Evolutionary conservation across 2,113 vertebrate genomes (phyloP), one percentile per base, ranked within the genome.

Genomic region (Daphoenositta chrysoptera): DNA sequence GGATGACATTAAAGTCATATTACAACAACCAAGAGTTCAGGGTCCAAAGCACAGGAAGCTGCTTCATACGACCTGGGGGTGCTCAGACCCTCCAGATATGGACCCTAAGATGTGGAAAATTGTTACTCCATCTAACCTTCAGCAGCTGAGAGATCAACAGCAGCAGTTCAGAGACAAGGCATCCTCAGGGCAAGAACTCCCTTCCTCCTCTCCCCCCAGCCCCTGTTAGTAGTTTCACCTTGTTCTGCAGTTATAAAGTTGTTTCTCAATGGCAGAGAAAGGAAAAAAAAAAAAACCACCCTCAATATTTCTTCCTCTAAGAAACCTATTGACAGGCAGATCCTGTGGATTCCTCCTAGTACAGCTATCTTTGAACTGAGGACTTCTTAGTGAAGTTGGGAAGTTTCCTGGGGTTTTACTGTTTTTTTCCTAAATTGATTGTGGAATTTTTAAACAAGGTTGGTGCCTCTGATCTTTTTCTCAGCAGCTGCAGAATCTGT

Each of bases 331-430:
- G 98, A 98, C 98, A 97, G 97, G 73, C 97, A 97, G 97, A 98
- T 97, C 98, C 98, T 97, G 94, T 89, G 93, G 96, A 94, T 97
- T 98, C 97, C 97, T 97, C 95, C 96, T 54, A 64, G 96, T 95
- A 96, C 90, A 94, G 94, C 96, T 97, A 97, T 89, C 98, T 98
- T 98, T 98, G 98, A 98, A 98, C 98, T 98, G 95, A 97, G 90
- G 92, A 97, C 97, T 97, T 97, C 97, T 96, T 97, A 97, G 93
- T 93, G 95, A 97, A 98, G 94, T 94, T 94, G 95, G 89, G 96
- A 96, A 96, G 97, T 96, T 98, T 98, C 97, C 97, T 96, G 97
- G 96, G 97, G 96, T 96, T 98, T 98, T 96, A 96, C 83, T 93
- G 90, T 66, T 97, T 97, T 98, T 97, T 98, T 83, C 48, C 81